Evolutionary conservation across 2,888 invertebrate genomes (phyloP).

Genomic region (Synanthedon formicaeformis): DNA sequence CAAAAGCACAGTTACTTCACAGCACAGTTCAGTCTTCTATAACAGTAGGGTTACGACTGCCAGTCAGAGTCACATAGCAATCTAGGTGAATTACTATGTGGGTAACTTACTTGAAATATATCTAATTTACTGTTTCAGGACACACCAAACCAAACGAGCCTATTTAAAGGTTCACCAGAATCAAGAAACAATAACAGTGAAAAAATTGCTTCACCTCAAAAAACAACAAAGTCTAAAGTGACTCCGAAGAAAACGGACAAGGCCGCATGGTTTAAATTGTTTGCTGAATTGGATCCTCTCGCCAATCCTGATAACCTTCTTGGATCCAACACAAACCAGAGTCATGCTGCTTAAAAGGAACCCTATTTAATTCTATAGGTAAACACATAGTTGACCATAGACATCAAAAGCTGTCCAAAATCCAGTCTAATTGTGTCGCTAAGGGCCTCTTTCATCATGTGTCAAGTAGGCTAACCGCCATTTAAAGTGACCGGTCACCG

Average conservation of each 20-base stretch:
- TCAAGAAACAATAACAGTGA: conserved; percentile 16
- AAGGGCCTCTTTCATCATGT: too few relatives aligned
- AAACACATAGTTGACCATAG: too few relatives aligned
- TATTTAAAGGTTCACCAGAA: conserved; percentile 28
- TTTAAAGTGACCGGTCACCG: too few relatives aligned
- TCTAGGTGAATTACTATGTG: too few relatives aligned
- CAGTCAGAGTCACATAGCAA: too few relatives aligned
- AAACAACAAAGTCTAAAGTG: conserved; percentile 20
- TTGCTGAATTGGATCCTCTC: conserved; percentile 93
- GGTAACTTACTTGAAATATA: neutral
- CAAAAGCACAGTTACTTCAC: too few relatives aligned
- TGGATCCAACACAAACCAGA: conserved; percentile 54
- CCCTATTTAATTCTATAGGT: too few relatives aligned
- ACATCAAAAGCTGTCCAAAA: too few relatives aligned
- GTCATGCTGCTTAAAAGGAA: conserved; percentile 55
- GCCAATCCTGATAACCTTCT: conserved; percentile 81
- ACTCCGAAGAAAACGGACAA: conserved; percentile 67
- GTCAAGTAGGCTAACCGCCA: too few relatives aligned
- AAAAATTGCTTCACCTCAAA: conserved; percentile 5
- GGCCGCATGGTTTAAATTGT: conserved; percentile 86
- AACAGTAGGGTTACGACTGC: too few relatives aligned
- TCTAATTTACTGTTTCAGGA: conserved; percentile 25
- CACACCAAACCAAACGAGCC: conserved; percentile 14
- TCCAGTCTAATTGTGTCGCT: too few relatives aligned
- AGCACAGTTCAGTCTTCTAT: too few relatives aligned